Percentiles rank a stretch among this genome's conserved stretches.
These are phyloP conservation scores for Dendroctonus valens DNA, from an alignment of 1,140 invertebrate species.

Conservation along the genomic window DNA sequence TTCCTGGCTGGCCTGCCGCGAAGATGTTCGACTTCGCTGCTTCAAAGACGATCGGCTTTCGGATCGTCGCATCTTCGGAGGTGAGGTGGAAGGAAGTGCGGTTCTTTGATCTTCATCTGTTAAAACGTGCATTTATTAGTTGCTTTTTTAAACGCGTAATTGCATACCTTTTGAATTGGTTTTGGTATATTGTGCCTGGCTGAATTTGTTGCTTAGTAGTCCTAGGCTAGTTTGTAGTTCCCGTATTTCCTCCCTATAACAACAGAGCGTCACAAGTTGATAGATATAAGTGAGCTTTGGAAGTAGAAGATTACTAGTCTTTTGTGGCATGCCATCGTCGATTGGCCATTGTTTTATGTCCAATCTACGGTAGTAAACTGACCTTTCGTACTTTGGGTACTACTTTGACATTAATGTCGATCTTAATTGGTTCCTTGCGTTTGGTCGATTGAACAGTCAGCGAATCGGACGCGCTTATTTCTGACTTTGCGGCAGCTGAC, in stretches of 20 bases:
- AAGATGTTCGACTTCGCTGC: slow-evolving; percentile 12
- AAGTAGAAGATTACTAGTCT: background rate
- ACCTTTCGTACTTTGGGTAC: slow-evolving; percentile 61
- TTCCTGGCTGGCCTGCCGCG: slow-evolving; percentile 30
- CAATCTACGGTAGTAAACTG: slow-evolving; percentile 30
- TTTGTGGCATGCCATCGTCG: background rate
- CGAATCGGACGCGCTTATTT: slow-evolving; percentile 54
- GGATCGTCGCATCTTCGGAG: slow-evolving; percentile 32
- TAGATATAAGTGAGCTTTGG: slow-evolving; percentile 2
- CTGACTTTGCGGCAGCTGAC: slow-evolving; percentile 35
- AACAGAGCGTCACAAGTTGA: slow-evolving; percentile 39
- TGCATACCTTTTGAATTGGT: slow-evolving; percentile 41
- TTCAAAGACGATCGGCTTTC: slow-evolving; percentile 34
- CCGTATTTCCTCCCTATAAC: slow-evolving; percentile 57
- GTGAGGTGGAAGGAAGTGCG: slow-evolving; percentile 38
- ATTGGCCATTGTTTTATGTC: background rate
- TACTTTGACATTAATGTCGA: slow-evolving; percentile 76
- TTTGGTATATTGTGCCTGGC: slow-evolving; percentile 39
- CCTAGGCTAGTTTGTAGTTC: slow-evolving; percentile 59
- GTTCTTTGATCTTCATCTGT: slow-evolving; percentile 38
- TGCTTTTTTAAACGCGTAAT: background rate
- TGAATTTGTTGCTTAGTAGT: slow-evolving; percentile 54
- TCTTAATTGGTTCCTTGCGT: slow-evolving; percentile 74
- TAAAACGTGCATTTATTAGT: background rate
- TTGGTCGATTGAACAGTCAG: slow-evolving; percentile 65